Evolutionary conservation across 2,888 invertebrate species (phyloP).

Genomic region (Drosophila affinis): DNA sequence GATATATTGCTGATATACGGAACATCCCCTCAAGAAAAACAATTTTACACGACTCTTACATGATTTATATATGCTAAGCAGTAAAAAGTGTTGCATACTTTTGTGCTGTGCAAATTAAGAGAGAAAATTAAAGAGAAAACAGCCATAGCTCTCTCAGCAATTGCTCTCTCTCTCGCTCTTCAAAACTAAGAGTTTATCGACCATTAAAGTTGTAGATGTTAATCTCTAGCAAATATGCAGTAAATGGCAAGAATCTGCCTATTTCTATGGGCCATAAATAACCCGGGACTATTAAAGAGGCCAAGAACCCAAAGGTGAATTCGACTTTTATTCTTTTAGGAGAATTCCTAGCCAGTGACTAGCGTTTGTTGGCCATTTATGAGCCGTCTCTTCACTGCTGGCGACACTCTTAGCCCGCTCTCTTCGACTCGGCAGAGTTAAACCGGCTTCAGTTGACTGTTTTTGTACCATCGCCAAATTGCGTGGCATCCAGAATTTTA

Average conservation of each 20-base stretch:
- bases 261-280: constrained; percentile 22
- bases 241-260: constrained; percentile 7
- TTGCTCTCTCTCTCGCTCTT: neutral
- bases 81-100: constrained; percentile 2
- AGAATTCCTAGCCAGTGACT: constrained; percentile 31
- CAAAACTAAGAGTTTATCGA: neutral
- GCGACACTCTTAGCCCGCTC: constrained; percentile 1
- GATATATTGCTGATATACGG: neutral
- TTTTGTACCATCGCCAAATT: neutral
- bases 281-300: constrained; percentile 9
- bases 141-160: neutral
- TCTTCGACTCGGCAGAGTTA: neutral
- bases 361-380: neutral
- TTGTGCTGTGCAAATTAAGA: neutral
- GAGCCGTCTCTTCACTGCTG: constrained; percentile 8
- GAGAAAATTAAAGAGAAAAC: neutral
- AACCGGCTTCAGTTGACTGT: neutral
- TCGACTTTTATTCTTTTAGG: neutral
- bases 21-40: too few species aligned
- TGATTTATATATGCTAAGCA: neutral
- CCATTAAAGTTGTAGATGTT: constrained; percentile 12
- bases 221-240: constrained; percentile 8
- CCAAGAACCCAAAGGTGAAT: constrained; percentile 1
- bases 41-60: neutral
- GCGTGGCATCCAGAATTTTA: neutral